Conservation (phyloP, 2,797 vertebrate genomes). For the Sebastes reedi region DNA sequence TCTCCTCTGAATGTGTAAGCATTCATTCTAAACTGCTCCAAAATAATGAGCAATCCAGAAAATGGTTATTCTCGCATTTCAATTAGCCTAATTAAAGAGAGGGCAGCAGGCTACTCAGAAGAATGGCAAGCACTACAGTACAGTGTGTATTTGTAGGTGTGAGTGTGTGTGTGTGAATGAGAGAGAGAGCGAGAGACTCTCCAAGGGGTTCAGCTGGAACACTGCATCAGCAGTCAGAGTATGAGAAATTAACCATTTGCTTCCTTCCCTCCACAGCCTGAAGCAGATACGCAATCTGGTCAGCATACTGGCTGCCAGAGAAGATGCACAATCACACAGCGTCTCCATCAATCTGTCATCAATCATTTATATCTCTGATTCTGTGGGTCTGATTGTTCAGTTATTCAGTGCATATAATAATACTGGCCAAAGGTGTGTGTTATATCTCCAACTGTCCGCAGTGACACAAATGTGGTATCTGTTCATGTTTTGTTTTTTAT, state of each 20-base stretch:
- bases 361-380: conserved; percentile 18
- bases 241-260: conserved; percentile 70
- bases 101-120: conserved; percentile 58
- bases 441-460: background rate
- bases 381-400: background rate
- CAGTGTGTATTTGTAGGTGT: conserved; percentile 25
- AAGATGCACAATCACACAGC: conserved; percentile 19
- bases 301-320: conserved; percentile 20
- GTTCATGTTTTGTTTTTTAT: background rate
- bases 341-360: conserved; percentile 24
- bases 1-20: conserved; percentile 12
- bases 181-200: conserved; percentile 45
- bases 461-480: background rate
- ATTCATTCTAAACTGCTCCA: conserved; percentile 61
- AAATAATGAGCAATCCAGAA: conserved; percentile 79
- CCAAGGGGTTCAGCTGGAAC: conserved; percentile 65
- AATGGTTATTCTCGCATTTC: conserved; percentile 79
- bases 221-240: conserved; percentile 74
- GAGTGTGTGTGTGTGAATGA: conserved; percentile 3
- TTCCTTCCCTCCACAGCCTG: conserved; percentile 43
- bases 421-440: background rate
- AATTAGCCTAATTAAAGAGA: conserved; percentile 82
- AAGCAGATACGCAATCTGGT: conserved; percentile 54
- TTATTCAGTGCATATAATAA: background rate
- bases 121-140: conserved; percentile 50